Conservation (phyloP, 2,113 vertebrate genomes). For the Syngnathoides biaculeatus region DNA sequence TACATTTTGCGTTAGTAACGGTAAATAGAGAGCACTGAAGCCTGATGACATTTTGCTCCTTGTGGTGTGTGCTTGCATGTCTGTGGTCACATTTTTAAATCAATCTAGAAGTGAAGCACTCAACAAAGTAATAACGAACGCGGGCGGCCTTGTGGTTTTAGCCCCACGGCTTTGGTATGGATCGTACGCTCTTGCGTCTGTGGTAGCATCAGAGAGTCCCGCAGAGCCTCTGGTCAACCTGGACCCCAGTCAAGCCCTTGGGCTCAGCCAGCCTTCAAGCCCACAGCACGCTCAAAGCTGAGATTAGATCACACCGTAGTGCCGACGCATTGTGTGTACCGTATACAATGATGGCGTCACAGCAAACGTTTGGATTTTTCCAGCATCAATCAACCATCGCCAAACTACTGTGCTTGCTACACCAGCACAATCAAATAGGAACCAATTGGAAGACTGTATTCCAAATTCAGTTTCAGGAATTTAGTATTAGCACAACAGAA, state of each 20-base stretch:
- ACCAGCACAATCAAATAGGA: background rate
- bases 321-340: background rate
- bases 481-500: too few species aligned
- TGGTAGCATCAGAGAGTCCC: constrained; percentile 22
- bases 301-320: background rate
- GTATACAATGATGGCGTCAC: background rate
- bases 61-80: background rate
- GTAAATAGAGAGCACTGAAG: constrained; percentile 3
- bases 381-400: background rate
- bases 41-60: constrained; percentile 2
- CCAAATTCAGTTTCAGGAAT: too few species aligned
- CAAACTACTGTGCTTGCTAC: too few species aligned
- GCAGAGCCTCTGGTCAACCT: constrained; percentile 24
- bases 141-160: background rate
- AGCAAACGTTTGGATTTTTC: background rate
- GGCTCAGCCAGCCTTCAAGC: background rate
- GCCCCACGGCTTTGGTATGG: background rate
- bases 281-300: constrained; percentile 1
- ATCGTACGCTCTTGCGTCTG: constrained; percentile 11
- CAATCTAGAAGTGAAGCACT: constrained; percentile 10
- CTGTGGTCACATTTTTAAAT: constrained; percentile 7
- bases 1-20: background rate
- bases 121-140: constrained; percentile 3
- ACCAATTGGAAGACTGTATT: too few species aligned
- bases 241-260: constrained; percentile 23